Evolutionary conservation across 2,113 vertebrate genomes (phyloP), one percentile per base, ranked within the genome.

Genomic region (Saimiri boliviensis): DNA sequence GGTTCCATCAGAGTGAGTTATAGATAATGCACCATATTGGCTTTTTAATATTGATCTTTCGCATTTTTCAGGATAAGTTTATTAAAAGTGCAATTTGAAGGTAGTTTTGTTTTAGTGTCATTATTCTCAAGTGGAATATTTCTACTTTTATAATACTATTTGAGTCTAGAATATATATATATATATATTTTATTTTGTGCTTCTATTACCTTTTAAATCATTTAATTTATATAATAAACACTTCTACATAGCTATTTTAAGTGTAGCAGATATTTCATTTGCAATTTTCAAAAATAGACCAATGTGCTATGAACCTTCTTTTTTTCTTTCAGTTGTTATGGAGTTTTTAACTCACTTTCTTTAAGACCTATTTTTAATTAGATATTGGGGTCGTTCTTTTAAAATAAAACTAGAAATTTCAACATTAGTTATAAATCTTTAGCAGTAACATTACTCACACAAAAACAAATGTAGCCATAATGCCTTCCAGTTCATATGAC

Each of bases 381-480:
- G 86, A 97, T 98, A 97, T 97, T 96, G 98, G 97, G 93, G 96
- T 97, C 89, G 79, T 95, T 98, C 89, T 96, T 98, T 97, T 98
- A 96, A 96, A 97, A 97, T 95, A 97, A 96, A 89, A 98, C 94
- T 95, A 98, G 97, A 97, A 97, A 86, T 98, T 86, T 92, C 66
- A 91, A 79, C 68, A 96, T 97, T 92, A 82, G 91, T 93, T 95
- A 89, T 82, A 40, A 87, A 81, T 97, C 97, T 97, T 97, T 82
- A 93, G 84, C 60, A 77, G 4, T 70, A 45, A 95, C 88, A 83
- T 96, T 89, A 58, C 70, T 79, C 3, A 10, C 88, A 70, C 9
- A 63, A 71, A 42, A 20, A 27, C 54, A 92, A 93, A 81, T 80
- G 66, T 25, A 21, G 17, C 2, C 10, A 25, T 81, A 37, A 82